phyloP scores from a whole-genome alignment of 2,888 invertebrate species.

The Zygogramma bicolorata region DNA sequence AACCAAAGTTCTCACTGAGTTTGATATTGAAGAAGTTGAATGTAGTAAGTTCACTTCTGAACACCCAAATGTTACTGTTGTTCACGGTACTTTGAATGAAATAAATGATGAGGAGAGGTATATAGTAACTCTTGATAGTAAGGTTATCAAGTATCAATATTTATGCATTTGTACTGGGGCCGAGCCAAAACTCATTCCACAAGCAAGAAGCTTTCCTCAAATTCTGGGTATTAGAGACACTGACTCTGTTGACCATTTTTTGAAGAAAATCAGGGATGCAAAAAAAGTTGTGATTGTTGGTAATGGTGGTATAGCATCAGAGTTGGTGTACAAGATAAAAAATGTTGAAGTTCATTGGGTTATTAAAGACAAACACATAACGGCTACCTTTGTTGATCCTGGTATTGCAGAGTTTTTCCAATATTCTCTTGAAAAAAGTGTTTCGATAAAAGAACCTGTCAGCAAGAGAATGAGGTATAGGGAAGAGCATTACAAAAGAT shows the following conservation, averaged over 20 bases:
- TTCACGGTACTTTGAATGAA: slow-evolving; percentile 75
- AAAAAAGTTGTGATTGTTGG: slow-evolving; percentile 87
- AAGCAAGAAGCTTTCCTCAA: slow-evolving; percentile 70
- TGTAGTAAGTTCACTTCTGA: slow-evolving; percentile 69
- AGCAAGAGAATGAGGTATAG: slow-evolving; percentile 76
- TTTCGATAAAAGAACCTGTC: slow-evolving; percentile 40
- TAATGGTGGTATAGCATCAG: slow-evolving; percentile 99
- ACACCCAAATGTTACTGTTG: slow-evolving; percentile 76
- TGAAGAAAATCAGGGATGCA: slow-evolving; percentile 76
- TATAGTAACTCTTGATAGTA: slow-evolving; percentile 71
- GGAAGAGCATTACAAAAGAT: slow-evolving; percentile 71
- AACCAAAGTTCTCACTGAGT: slow-evolving; percentile 86
- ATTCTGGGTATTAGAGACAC: slow-evolving; percentile 94
- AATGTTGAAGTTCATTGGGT: slow-evolving; percentile 93
- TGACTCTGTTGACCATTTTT: slow-evolving; percentile 88
- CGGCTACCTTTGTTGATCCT: slow-evolving; percentile 94
- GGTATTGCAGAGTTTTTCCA: slow-evolving; percentile 96
- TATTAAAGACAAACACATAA: slow-evolving; percentile 91
- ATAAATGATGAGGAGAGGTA: slow-evolving; percentile 71
- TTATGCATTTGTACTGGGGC: slow-evolving; percentile 95
- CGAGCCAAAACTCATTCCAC: slow-evolving; percentile 80
- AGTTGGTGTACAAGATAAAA: slow-evolving; percentile 89
- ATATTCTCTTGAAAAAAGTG: slow-evolving; percentile 62
- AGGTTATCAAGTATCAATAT: slow-evolving; percentile 77
- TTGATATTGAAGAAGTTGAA: slow-evolving; percentile 85